A percentile compares a stretch with the other conserved stretches of the same genome.
phyloP scores from a whole-genome alignment of 2,888 invertebrate species.

The Alcis repandata region DNA sequence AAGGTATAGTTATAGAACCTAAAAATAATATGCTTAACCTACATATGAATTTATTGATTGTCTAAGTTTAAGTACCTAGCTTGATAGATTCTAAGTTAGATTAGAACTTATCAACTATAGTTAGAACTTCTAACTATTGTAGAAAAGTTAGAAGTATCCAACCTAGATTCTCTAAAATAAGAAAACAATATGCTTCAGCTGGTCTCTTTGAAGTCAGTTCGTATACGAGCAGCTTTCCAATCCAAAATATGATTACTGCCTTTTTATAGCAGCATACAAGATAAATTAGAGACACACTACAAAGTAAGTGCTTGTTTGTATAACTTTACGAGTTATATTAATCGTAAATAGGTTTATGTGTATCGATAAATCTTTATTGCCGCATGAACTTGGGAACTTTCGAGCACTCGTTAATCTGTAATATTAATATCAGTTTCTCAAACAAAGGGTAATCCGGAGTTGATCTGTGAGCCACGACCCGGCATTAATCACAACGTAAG shows the following conservation, averaged over 20 bases:
- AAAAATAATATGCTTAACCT: not conserved
- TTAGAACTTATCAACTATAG: too few relatives aligned
- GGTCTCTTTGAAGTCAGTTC: slow-evolving; percentile 35
- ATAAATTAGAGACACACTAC: slow-evolving; percentile 28
- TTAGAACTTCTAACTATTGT: too few relatives aligned
- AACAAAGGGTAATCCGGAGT: slow-evolving; percentile 61
- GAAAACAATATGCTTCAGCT: not conserved
- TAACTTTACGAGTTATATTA: slow-evolving; percentile 50
- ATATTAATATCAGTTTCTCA: slow-evolving; percentile 63
- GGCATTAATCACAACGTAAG: slow-evolving; percentile 73
- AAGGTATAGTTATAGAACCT: not conserved
- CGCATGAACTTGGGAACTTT: slow-evolving; percentile 46
- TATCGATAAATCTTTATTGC: slow-evolving; percentile 52
- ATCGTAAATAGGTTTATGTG: slow-evolving; percentile 56
- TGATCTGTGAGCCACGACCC: slow-evolving; percentile 56
- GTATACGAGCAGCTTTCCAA: slow-evolving; percentile 33
- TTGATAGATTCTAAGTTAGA: too few relatives aligned
- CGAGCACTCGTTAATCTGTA: slow-evolving; percentile 48
- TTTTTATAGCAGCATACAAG: slow-evolving; percentile 39
- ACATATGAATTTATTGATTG: not conserved
- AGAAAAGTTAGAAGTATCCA: too few relatives aligned
- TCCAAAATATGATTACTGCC: slow-evolving; percentile 27
- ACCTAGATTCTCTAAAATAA: not conserved
- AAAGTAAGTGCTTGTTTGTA: slow-evolving; percentile 39
- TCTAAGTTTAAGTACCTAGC: not conserved